Evolutionary conservation across 2,888 invertebrate genomes (phyloP).

Genomic region (Drosophila anceps): DNA sequence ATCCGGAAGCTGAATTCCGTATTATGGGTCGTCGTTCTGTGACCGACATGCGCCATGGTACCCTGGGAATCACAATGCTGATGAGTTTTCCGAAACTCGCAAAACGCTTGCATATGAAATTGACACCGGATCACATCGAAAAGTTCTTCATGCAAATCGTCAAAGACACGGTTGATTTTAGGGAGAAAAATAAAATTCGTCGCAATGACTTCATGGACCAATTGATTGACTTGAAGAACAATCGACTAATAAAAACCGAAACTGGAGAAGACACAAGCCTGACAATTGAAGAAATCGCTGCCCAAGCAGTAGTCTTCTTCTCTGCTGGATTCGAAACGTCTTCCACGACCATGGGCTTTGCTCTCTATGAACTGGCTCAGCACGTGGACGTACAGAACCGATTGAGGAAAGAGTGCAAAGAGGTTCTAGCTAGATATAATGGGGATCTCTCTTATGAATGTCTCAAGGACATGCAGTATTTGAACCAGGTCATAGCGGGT

Average conservation of each 20-base stretch:
- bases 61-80: constrained; percentile 34
- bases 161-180: constrained; percentile 80
- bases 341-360: constrained; percentile 85
- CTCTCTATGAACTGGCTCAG: constrained; percentile 86
- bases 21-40: constrained; percentile 70
- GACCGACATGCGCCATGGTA: constrained; percentile 32
- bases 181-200: constrained; percentile 81
- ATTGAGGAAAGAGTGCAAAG: constrained; percentile 84
- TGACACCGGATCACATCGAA: constrained; percentile 62
- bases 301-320: constrained; percentile 87
- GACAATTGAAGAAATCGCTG: constrained; percentile 85
- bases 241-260: constrained; percentile 27
- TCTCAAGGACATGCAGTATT: constrained; percentile 85
- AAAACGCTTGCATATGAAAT: constrained; percentile 59
- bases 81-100: constrained; percentile 65
- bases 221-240: constrained; percentile 84
- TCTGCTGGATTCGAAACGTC: constrained; percentile 87
- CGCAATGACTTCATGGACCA: constrained; percentile 86
- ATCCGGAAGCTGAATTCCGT: constrained; percentile 84
- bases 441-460: constrained; percentile 84
- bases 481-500: constrained; percentile 86
- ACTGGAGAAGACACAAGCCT: constrained; percentile 47
- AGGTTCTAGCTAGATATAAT: constrained; percentile 79
- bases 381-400: constrained; percentile 85
- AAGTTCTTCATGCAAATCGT: constrained; percentile 82